Conservation (phyloP, 2,888 invertebrate species). For the Troides aeacus region DNA sequence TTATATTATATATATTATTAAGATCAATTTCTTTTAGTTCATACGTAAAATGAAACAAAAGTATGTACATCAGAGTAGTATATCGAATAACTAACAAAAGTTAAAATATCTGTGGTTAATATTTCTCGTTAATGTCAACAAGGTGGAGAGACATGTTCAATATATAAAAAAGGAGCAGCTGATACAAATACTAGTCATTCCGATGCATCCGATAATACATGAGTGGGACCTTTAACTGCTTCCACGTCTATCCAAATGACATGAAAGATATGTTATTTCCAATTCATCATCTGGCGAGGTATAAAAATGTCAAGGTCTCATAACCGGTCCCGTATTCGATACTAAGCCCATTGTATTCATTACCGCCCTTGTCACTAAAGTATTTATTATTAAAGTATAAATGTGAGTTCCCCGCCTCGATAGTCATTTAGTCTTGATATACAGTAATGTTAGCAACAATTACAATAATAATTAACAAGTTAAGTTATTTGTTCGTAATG, state of each 20-base stretch:
- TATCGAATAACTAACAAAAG: too few species aligned
- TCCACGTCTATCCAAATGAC: conserved; percentile 25
- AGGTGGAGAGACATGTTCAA: conserved; percentile 11
- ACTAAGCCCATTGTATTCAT: conserved; percentile 31
- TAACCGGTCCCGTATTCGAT: conserved; percentile 32
- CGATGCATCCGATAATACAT: conserved; percentile 24
- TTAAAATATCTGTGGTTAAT: not conserved
- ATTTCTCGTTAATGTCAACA: conserved; percentile 8
- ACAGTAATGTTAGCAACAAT: conserved; percentile 1
- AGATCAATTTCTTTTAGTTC: too few species aligned
- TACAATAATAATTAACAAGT: conserved; percentile 3
- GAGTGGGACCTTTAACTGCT: conserved; percentile 10
- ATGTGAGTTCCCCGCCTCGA: conserved; percentile 12
- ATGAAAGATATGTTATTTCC: conserved; percentile 22
- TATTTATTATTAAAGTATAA: conserved; percentile 15
- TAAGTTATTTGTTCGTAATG: not conserved
- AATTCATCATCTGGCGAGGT: conserved; percentile 27
- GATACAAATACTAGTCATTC: conserved; percentile 7
- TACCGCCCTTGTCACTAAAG: conserved; percentile 22
- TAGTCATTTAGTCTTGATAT: conserved; percentile 4
- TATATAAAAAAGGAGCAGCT: conserved; percentile 24
- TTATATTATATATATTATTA: too few species aligned
- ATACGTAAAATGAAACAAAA: too few species aligned
- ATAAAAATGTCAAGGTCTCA: conserved; percentile 36
- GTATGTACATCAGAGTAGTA: too few species aligned